phyloP scores from a whole-genome alignment of 2,888 invertebrate species.

The Muscina levida region DNA sequence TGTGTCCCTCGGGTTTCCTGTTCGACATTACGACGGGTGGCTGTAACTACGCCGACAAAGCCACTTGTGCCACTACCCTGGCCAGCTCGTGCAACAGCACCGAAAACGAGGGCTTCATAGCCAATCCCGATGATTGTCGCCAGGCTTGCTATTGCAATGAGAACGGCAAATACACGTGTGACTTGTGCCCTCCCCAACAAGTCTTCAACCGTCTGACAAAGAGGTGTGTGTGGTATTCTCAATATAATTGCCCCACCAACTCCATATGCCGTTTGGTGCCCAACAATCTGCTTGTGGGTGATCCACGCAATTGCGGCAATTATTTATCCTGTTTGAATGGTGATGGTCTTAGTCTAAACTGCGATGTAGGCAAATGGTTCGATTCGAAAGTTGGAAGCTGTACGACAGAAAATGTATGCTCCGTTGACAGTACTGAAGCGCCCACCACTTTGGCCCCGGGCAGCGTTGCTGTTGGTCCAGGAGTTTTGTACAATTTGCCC shows the following conservation, averaged over 20 bases:
- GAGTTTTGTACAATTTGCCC: not conserved
- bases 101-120: conserved; percentile 49
- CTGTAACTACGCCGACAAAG: conserved; percentile 62
- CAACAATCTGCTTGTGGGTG: conserved; percentile 69
- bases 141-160: conserved; percentile 72
- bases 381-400: conserved; percentile 68
- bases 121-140: conserved; percentile 70
- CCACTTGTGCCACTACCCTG: conserved; percentile 67
- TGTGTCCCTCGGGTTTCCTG: conserved; percentile 58
- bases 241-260: conserved; percentile 65
- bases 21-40: conserved; percentile 62
- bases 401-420: conserved; percentile 39
- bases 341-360: conserved; percentile 58
- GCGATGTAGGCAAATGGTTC: conserved; percentile 40
- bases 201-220: conserved; percentile 56
- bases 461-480: conserved; percentile 24
- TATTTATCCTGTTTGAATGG: conserved; percentile 70
- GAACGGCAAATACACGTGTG: not conserved
- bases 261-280: conserved; percentile 70
- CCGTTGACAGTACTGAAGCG: not conserved
- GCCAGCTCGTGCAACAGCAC: conserved; percentile 63
- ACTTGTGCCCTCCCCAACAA: conserved; percentile 65
- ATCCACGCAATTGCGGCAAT: conserved; percentile 70
- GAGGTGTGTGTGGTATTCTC: conserved; percentile 66
- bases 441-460: not conserved